A percentile compares a stretch with the other conserved stretches of the same genome.
Conservation (phyloP, 1,140 invertebrate species). For the Leptoteleia sp. region DNA sequence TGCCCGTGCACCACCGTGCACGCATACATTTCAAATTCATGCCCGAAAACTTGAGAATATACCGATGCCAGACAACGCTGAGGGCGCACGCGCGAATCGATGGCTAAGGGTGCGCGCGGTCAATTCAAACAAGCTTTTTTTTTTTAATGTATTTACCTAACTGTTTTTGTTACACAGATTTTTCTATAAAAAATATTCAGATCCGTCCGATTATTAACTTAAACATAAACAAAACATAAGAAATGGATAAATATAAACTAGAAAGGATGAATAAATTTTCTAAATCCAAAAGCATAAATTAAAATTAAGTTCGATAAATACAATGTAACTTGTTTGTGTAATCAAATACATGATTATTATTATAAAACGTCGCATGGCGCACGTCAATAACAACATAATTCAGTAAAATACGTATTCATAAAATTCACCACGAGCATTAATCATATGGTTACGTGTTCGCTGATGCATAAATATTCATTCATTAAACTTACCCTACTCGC, state of each 20-base stretch:
- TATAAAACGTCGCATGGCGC: constrained; percentile 23
- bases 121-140: background rate
- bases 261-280: too few species aligned
- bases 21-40: constrained; percentile 4
- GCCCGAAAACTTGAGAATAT: constrained; percentile 8
- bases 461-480: constrained; percentile 44
- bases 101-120: constrained; percentile 32
- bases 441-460: constrained; percentile 26
- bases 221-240: too few species aligned
- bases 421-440: constrained; percentile 30
- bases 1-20: background rate
- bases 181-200: too few species aligned
- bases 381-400: constrained; percentile 30
- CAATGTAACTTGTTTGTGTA: too few species aligned
- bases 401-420: constrained; percentile 44
- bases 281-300: too few species aligned
- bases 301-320: too few species aligned
- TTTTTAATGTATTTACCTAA: too few species aligned
- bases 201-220: too few species aligned
- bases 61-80: background rate
- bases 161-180: too few species aligned
- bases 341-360: too few species aligned
- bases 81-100: constrained; percentile 20
- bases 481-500: constrained; percentile 28
- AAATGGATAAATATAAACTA: too few species aligned